Base-by-base conservation (phyloP, 2,113 vertebrate genomes). In the Pachyramphus minor region DNA sequence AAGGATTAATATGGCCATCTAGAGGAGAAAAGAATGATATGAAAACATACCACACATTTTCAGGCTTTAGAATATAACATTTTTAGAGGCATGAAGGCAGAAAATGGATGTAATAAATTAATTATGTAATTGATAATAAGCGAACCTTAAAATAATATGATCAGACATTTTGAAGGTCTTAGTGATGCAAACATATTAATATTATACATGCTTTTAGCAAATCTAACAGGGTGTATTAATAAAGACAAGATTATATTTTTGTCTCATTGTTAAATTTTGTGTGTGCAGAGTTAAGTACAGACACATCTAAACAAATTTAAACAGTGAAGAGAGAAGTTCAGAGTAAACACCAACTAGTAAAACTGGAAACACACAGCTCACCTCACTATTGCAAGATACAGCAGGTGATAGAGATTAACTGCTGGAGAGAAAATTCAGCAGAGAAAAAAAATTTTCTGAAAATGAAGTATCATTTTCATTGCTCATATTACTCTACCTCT, bases 1-100 rank as follows among this genome's bases (percentile, higher is more conserved):
- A 69, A 97, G 96, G 97, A 97, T 97, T 96, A 97, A 97, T 91
- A 97, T 93, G 96, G 97, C 98, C 97, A 98, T 86, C 97, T 98
- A 98, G 97, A 97, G 97, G 97, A 98, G 93, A 97, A 97, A 93
- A 97, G 94, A 88, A 88, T 88, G 80, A 97, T 90, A 50, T 87
- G 93, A 97, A 96, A 95, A 93, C 63, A 94, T 8, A 39, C 37
- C 31, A 94, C 56, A 74, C 39, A 44, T 30, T 81, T 92, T 79
- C 63, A 91, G 90, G n/a, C 72, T 79, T 87, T 67, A 80, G 62
- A 89, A 53, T n/a, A 77, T 35, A 44, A 76, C 25, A 41, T 30
- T 84, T 81, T 77, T 7, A 72, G 72, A 80, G 55, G 42, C 49
- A 85, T 37, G 30, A 24, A 93, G 75, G 11, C 37, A 92, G 71